These are phyloP conservation scores for Syrrhaptes paradoxus DNA, from an alignment of 2,113 vertebrate genomes.

Conservation along the genomic window DNA sequence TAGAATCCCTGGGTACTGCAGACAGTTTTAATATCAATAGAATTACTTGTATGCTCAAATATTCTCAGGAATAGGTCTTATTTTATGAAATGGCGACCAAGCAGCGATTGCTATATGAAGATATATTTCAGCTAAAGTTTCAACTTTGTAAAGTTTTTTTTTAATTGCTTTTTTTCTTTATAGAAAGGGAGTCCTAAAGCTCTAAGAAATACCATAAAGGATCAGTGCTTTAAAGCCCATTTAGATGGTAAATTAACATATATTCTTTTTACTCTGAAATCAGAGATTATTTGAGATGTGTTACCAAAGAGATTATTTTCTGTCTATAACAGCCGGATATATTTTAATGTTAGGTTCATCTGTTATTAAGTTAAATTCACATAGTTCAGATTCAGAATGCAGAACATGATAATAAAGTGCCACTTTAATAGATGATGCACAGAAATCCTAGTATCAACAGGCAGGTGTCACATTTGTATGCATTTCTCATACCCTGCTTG, in stretches of 20 bases:
- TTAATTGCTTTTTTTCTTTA: neutral
- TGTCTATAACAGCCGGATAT: conserved; percentile 66
- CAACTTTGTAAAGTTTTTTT: neutral
- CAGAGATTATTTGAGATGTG: conserved; percentile 60
- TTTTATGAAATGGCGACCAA: neutral
- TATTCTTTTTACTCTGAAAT: conserved; percentile 44
- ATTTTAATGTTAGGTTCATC: conserved; percentile 67
- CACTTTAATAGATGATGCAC: conserved; percentile 47
- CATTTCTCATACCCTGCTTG: conserved; percentile 27
- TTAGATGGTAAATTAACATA: conserved; percentile 44
- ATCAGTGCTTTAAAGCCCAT: conserved; percentile 13
- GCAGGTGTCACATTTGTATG: conserved; percentile 52
- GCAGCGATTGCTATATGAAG: neutral
- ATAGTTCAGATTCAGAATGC: neutral
- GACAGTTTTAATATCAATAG: neutral
- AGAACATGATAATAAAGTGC: conserved; percentile 31
- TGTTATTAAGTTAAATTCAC: conserved; percentile 68
- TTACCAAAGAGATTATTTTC: conserved; percentile 64
- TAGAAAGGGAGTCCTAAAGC: neutral
- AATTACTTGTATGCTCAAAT: neutral
- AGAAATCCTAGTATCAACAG: conserved; percentile 50
- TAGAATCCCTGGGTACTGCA: neutral
- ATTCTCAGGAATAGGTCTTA: neutral
- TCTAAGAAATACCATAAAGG: neutral
- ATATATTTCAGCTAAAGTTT: neutral